phyloP scores from a whole-genome alignment of 2,888 invertebrate genomes.

The Cerastis rubricosa region DNA sequence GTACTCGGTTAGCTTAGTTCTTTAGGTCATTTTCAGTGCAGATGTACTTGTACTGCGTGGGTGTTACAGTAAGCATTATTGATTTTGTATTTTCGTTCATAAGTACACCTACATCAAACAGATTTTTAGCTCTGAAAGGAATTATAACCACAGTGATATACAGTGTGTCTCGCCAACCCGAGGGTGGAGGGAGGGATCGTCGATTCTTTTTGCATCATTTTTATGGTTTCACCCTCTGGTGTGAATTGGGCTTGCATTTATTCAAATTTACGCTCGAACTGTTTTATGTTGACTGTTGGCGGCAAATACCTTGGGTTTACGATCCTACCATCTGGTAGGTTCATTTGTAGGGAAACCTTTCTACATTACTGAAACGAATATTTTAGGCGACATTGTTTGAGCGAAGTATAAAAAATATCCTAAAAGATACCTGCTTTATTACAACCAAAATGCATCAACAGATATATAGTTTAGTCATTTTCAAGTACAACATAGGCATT shows the following conservation, averaged over 20 bases:
- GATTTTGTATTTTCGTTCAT: conserved; percentile 34
- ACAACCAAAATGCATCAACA: conserved; percentile 15
- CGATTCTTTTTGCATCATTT: conserved; percentile 76
- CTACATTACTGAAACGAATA: conserved; percentile 21
- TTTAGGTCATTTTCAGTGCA: conserved; percentile 30
- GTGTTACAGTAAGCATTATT: conserved; percentile 31
- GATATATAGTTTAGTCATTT: conserved; percentile 10
- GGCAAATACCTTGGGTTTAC: conserved; percentile 59
- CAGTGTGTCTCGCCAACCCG: conserved; percentile 5
- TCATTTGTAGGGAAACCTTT: conserved; percentile 42
- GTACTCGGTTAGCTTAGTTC: conserved; percentile 9
- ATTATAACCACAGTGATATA: conserved; percentile 17
- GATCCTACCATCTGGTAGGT: conserved; percentile 52
- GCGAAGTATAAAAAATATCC: neutral
- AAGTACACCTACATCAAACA: conserved; percentile 35
- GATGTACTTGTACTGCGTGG: conserved; percentile 27
- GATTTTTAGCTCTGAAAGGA: conserved; percentile 28
- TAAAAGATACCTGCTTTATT: neutral
- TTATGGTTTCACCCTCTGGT: conserved; percentile 77
- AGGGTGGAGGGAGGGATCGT: conserved; percentile 54
- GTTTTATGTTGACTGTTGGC: conserved; percentile 57
- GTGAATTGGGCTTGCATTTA: conserved; percentile 70
- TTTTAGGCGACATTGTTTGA: conserved; percentile 19
- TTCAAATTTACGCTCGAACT: conserved; percentile 57
- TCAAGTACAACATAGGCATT: conserved; percentile 5